Percentiles rank a stretch among this genome's conserved stretches.
Conservation (phyloP, 2,797 vertebrate species). For the Eulemur mongoz region DNA sequence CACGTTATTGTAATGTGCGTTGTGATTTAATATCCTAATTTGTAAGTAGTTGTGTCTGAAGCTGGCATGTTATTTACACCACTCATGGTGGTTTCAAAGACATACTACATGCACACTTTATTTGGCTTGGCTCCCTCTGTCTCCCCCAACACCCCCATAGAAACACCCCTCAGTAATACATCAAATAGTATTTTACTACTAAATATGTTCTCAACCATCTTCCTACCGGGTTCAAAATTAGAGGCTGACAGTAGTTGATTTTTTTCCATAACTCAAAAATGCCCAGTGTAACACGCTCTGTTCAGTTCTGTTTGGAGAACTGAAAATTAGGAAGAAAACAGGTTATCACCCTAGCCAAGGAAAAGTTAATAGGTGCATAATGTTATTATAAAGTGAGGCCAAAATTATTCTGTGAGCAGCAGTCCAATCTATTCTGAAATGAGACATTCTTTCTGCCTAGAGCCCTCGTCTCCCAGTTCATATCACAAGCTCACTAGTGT, state of each 20-base stretch:
- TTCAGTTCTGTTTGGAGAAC: background rate
- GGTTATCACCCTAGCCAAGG: background rate
- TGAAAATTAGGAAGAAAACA: background rate
- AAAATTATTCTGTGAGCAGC: background rate
- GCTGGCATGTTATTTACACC: background rate
- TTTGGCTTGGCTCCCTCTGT: background rate
- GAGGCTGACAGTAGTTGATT: background rate
- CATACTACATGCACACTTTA: rapidly evolving
- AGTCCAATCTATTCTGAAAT: background rate
- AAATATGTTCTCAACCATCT: background rate
- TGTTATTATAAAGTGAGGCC: background rate
- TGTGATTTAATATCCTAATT: conserved; percentile 47
- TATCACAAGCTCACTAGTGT: background rate
- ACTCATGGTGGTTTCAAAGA: background rate
- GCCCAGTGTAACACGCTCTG: background rate
- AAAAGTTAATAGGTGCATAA: background rate
- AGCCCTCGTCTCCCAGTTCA: background rate
- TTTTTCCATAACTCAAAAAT: background rate
- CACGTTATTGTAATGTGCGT: conserved; percentile 30
- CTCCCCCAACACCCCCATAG: too few relatives aligned
- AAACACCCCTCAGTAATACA: background rate
- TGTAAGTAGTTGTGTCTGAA: conserved; percentile 46
- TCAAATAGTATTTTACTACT: background rate
- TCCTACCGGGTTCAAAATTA: conserved; percentile 9
- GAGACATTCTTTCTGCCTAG: background rate